phyloP scores from a whole-genome alignment of 2,888 invertebrate genomes.

The Melangyna quadrimaculata region DNA sequence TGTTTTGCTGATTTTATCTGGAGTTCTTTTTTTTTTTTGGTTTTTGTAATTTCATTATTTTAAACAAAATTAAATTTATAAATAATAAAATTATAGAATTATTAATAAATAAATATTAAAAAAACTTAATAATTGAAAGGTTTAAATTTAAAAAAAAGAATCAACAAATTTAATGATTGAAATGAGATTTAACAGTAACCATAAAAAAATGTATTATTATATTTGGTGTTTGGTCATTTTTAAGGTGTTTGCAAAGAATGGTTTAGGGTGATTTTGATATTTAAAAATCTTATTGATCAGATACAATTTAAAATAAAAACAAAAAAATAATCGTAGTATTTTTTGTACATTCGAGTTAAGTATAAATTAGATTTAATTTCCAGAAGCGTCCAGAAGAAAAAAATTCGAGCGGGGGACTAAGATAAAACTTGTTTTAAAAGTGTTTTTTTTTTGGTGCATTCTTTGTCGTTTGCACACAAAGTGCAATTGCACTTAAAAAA shows the following conservation, averaged over 20 bases:
- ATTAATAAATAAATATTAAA: not conserved
- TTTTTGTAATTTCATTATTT: not conserved
- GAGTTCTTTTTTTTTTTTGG: slow-evolving; percentile 3
- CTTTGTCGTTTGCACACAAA: too few species aligned
- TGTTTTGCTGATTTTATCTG: slow-evolving; percentile 65
- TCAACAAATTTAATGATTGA: slow-evolving; percentile 17
- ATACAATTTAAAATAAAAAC: too few species aligned
- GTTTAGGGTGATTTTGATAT: not conserved
- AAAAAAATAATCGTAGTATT: too few species aligned
- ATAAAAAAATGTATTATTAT: not conserved
- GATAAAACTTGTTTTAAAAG: too few species aligned
- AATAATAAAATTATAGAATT: not conserved
- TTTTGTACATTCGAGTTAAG: too few species aligned
- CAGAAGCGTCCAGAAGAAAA: too few species aligned
- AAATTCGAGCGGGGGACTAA: too few species aligned
- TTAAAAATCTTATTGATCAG: not conserved
- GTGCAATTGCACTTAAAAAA: too few species aligned
- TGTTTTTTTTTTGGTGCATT: too few species aligned
- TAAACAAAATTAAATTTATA: not conserved
- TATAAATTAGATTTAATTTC: too few species aligned
- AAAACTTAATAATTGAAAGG: not conserved
- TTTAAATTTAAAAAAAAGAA: not conserved
- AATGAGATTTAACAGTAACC: slow-evolving; percentile 22
- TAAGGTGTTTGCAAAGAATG: not conserved
- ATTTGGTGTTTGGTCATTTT: not conserved